phyloP scores from a whole-genome alignment of 1,140 invertebrate genomes.

The Drosophila setifemur region DNA sequence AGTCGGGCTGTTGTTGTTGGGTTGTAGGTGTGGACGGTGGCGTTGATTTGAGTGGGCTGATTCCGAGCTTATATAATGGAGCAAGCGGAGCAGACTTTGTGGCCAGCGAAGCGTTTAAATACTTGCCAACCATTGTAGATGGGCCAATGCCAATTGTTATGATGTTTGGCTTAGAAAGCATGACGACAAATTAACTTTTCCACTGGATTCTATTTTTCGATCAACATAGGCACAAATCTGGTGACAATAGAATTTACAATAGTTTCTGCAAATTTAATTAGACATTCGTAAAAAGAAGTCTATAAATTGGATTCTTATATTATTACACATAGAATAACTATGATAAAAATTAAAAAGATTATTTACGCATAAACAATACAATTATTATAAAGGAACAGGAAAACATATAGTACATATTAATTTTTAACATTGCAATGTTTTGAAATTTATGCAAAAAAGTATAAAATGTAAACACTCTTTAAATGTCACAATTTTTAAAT shows the following conservation, averaged over 20 bases:
- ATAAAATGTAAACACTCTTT: too few relatives aligned
- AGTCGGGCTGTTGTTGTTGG: neutral
- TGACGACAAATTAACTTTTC: slow-evolving; percentile 33
- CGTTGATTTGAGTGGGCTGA: slow-evolving; percentile 11
- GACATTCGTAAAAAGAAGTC: too few relatives aligned
- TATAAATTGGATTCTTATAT: too few relatives aligned
- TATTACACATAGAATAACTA: too few relatives aligned
- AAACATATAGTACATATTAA: too few relatives aligned
- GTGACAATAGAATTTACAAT: neutral
- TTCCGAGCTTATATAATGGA: slow-evolving; percentile 52
- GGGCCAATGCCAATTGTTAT: slow-evolving; percentile 33
- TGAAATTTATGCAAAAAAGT: too few relatives aligned
- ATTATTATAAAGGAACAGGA: too few relatives aligned
- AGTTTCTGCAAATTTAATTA: neutral
- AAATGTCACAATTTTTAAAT: too few relatives aligned
- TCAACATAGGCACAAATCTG: too few relatives aligned
- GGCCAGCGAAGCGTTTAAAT: slow-evolving; percentile 64
- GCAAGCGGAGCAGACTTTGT: neutral
- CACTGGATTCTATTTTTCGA: neutral
- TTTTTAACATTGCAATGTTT: too few relatives aligned
- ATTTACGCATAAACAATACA: too few relatives aligned
- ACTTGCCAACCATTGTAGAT: slow-evolving; percentile 39
- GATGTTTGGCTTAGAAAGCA: slow-evolving; percentile 46
- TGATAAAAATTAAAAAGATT: too few relatives aligned
- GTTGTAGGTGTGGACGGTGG: slow-evolving; percentile 8